Percentiles rank a stretch among this genome's conserved stretches.
Evolutionary conservation across 2,113 vertebrate genomes (phyloP).

Genomic region (human): GRCh38 chr16:57238501-57239000

Average conservation of each 20-base stretch:
- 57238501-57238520: neutral
- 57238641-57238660: neutral
- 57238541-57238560: neutral
- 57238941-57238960: constrained; percentile 97
- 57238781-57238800: neutral
- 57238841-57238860: constrained; percentile 18
- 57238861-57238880: constrained; percentile 84
- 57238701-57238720: constrained; percentile 17
- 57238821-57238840: neutral
- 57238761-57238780: neutral
- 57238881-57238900: constrained; percentile 99
- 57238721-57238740: neutral
- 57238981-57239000: constrained; percentile 79
- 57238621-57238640: neutral
- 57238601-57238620: neutral
- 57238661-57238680: neutral
- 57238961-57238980: constrained; percentile 98
- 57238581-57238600: neutral
- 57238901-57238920: constrained; percentile 99
- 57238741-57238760: neutral
- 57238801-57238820: neutral
- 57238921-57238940: constrained; percentile 98
- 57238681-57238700: neutral
- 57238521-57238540: neutral
- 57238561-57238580: neutral